These are phyloP conservation scores for Asobara japonica DNA, from an alignment of 1,140 invertebrate species.

Conservation along the genomic window DNA sequence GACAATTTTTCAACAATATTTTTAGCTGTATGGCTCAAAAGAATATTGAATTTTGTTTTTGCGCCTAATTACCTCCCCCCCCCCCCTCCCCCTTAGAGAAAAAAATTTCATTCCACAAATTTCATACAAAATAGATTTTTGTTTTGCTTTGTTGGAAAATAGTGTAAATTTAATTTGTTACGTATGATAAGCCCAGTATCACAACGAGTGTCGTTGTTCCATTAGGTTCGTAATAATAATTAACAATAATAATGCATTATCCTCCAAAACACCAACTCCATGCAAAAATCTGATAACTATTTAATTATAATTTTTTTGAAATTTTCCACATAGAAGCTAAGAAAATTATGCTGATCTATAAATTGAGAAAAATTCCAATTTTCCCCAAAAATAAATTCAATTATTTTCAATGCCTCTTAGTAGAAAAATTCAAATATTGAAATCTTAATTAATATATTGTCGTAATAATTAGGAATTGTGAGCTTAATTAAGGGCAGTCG, in stretches of 20 bases:
- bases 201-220: background rate
- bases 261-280: conserved; percentile 5
- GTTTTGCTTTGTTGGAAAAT: background rate
- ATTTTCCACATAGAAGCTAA: too few relatives aligned
- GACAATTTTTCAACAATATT: too few relatives aligned
- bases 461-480: background rate
- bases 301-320: too few relatives aligned
- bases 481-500: background rate
- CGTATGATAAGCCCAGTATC: background rate
- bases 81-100: too few relatives aligned
- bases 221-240: background rate
- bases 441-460: conserved; percentile 1
- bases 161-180: background rate
- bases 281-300: background rate
- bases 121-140: background rate
- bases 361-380: too few relatives aligned
- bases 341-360: too few relatives aligned
- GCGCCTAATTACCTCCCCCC: too few relatives aligned
- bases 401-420: background rate
- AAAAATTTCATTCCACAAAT: background rate
- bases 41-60: background rate
- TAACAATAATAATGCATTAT: conserved; percentile 14
- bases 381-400: too few relatives aligned
- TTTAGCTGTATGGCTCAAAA: too few relatives aligned
- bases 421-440: background rate